phyloP scores from a whole-genome alignment of 1,140 invertebrate genomes.

The Scylla paramamosain region DNA sequence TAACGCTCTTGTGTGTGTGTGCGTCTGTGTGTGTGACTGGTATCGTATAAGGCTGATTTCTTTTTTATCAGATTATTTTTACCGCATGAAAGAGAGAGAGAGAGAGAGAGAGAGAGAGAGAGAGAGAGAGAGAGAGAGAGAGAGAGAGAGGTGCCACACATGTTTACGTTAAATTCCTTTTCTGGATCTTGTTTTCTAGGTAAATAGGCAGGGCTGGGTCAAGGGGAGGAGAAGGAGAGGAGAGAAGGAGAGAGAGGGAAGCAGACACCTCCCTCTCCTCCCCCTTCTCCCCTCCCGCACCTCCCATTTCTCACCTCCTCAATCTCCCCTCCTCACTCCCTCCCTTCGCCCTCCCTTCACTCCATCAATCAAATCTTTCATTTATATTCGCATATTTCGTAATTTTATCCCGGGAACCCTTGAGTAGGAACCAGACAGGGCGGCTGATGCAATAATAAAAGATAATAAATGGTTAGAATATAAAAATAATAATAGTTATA shows the following conservation, averaged over 20 bases:
- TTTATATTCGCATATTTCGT: constrained; percentile 8
- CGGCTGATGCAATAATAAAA: not conserved
- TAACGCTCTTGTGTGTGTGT: not conserved
- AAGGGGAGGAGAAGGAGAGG: not conserved
- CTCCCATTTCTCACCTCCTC: not conserved
- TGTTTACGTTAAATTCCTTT: constrained; percentile 72
- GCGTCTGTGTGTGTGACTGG: not conserved
- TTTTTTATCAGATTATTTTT: not conserved
- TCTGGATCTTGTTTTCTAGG: constrained; percentile 64
- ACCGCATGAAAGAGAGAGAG: not conserved
- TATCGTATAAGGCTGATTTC: not conserved
- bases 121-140: constrained; percentile 26
- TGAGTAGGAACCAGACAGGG: not conserved
- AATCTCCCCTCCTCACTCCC: not conserved
- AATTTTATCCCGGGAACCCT: not conserved
- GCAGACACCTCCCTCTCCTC: not conserved
- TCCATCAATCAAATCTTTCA: constrained; percentile 35
- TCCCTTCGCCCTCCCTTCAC: not conserved
- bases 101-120: constrained; percentile 47
- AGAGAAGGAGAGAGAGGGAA: constrained; percentile 26
- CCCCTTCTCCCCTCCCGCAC: not conserved
- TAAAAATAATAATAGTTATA: not conserved
- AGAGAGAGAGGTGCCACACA: not conserved
- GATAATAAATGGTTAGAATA: not conserved
- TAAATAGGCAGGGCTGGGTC: constrained; percentile 57